A percentile compares a stretch with the other conserved stretches of the same genome.
Conservation (phyloP, 2,113 vertebrate species). For the Panurus biarmicus region DNA sequence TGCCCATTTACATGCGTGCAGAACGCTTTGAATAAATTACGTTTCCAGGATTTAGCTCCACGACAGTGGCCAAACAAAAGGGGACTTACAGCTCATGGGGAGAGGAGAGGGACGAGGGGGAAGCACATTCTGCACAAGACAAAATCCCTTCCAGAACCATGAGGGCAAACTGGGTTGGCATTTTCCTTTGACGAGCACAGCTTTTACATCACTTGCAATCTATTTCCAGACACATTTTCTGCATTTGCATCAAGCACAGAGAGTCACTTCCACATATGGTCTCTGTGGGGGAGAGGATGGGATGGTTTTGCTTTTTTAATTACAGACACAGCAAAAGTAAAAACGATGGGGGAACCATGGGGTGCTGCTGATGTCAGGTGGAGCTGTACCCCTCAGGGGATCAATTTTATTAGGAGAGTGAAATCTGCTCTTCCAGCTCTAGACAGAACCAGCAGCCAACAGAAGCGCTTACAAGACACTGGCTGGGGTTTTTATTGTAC, state of each 20-base stretch:
- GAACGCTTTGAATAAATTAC: conserved; percentile 57
- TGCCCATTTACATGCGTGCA: conserved; percentile 33
- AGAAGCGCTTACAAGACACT: not conserved
- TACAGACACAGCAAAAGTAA: not conserved
- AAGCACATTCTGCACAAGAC: conserved; percentile 7
- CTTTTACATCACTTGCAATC: not conserved
- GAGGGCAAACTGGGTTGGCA: not conserved
- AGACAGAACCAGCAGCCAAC: not conserved
- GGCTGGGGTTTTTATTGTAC: not conserved
- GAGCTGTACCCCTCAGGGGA: not conserved
- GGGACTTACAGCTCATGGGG: not conserved
- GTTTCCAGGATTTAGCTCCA: conserved; percentile 42
- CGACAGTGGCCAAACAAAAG: conserved; percentile 11
- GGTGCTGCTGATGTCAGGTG: not conserved
- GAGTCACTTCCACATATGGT: not conserved
- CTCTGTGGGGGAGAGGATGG: not conserved
- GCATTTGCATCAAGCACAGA: not conserved
- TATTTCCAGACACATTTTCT: not conserved
- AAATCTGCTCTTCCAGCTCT: not conserved
- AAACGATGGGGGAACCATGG: not conserved
- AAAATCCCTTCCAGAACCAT: conserved; percentile 1
- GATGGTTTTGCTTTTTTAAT: not conserved
- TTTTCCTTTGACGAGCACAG: not conserved
- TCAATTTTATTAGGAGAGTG: not conserved
- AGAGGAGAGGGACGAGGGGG: not conserved